Conservation (phyloP, 2,888 invertebrate species). For the Carabus problematicus region DNA sequence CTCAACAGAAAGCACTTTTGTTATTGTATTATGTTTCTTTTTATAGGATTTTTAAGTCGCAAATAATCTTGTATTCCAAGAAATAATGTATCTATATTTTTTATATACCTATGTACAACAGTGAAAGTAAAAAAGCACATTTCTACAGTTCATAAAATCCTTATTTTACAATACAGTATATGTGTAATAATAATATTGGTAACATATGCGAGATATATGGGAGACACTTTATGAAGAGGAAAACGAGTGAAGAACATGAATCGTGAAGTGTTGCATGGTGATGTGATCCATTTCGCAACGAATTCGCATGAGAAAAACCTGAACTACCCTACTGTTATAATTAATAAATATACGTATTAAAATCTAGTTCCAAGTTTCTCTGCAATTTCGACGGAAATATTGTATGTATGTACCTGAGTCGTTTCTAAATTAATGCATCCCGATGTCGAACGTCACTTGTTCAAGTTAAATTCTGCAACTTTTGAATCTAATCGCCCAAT, state of each 20-base stretch:
- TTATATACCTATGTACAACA: slow-evolving; percentile 35
- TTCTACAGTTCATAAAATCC: slow-evolving; percentile 34
- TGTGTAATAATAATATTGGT: background rate
- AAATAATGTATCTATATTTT: slow-evolving; percentile 3
- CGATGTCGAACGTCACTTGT: slow-evolving; percentile 3
- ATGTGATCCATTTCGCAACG: slow-evolving; percentile 46
- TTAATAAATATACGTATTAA: slow-evolving; percentile 33
- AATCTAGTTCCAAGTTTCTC: slow-evolving; percentile 13
- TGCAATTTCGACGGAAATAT: slow-evolving; percentile 27
- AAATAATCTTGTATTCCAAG: slow-evolving; percentile 36
- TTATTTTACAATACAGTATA: slow-evolving; percentile 21
- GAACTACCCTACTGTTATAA: slow-evolving; percentile 21
- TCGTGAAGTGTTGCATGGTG: slow-evolving; percentile 51
- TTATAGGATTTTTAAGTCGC: slow-evolving; percentile 29
- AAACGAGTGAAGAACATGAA: slow-evolving; percentile 45
- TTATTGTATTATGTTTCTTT: slow-evolving; percentile 15
- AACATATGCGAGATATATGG: slow-evolving; percentile 2
- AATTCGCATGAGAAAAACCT: slow-evolving; percentile 32
- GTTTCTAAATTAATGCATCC: slow-evolving; percentile 21
- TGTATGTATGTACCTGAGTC: background rate
- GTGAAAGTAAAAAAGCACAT: slow-evolving; percentile 29
- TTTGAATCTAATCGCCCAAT: background rate
- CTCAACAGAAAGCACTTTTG: too few relatives aligned
- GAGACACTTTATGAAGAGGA: slow-evolving; percentile 3
- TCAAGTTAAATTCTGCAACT: slow-evolving; percentile 14